phyloP scores from a whole-genome alignment of 2,113 vertebrate species.

The Cyanistes caeruleus region DNA sequence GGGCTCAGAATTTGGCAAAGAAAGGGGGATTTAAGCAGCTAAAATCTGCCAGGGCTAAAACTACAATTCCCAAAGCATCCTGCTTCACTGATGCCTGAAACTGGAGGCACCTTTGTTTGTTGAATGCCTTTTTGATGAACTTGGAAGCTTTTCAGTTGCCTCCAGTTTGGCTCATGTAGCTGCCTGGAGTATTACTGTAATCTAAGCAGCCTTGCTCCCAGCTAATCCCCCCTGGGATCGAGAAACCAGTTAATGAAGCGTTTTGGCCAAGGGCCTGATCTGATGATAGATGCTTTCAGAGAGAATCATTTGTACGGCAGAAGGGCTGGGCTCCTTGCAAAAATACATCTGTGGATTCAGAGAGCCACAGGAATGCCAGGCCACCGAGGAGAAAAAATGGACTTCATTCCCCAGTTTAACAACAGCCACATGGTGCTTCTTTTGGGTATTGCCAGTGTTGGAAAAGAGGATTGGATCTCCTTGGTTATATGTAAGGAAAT shows the following conservation, averaged over 20 bases:
- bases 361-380: background rate
- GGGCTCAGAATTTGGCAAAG: background rate
- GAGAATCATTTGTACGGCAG: background rate
- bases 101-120: background rate
- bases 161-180: conserved; percentile 5
- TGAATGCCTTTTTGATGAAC: background rate
- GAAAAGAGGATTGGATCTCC: background rate
- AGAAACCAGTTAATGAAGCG: conserved; percentile 17
- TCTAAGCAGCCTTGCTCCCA: conserved; percentile 25
- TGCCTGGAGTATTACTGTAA: background rate
- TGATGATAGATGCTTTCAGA: conserved; percentile 48
- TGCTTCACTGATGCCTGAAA: background rate
- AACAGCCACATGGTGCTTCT: background rate
- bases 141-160: conserved; percentile 39
- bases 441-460: fast-evolving
- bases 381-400: fast-evolving
- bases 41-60: background rate
- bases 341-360: background rate
- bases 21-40: background rate
- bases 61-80: background rate
- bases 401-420: background rate
- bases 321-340: background rate
- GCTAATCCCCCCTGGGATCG: background rate
- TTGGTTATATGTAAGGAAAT: background rate
- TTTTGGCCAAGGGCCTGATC: conserved; percentile 43